Conservation (phyloP, 1,140 invertebrate species). For the Adoxophyes honmai region DNA sequence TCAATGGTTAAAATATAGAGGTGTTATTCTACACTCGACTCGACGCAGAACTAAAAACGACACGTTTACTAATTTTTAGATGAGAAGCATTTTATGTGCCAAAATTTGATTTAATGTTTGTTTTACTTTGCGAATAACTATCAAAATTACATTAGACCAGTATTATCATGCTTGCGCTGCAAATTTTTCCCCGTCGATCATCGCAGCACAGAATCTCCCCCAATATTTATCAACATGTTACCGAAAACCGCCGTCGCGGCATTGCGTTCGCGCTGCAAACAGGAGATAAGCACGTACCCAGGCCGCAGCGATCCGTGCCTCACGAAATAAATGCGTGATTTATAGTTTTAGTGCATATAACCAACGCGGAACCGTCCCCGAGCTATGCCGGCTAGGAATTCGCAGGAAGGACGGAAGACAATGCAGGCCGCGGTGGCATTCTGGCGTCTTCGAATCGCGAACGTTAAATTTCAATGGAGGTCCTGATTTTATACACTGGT, state of each 20-base stretch:
- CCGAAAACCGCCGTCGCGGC: constrained; percentile 42
- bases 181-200: neutral
- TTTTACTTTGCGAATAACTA: too few species aligned
- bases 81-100: too few species aligned
- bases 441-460: too few species aligned
- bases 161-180: too few species aligned
- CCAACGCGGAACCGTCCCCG: neutral
- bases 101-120: too few species aligned
- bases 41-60: too few species aligned
- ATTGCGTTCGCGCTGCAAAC: constrained; percentile 55
- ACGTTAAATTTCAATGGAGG: too few species aligned
- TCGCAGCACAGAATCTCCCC: constrained; percentile 20
- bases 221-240: constrained; percentile 67
- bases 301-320: constrained; percentile 55
- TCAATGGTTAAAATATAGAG: too few species aligned
- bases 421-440: neutral
- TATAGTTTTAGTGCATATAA: constrained; percentile 54
- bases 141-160: too few species aligned
- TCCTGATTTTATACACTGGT: too few species aligned
- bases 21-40: too few species aligned
- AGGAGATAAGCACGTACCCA: constrained; percentile 66
- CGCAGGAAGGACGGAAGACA: neutral
- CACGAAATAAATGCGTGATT: constrained; percentile 70
- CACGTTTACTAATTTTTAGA: too few species aligned
- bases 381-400: constrained; percentile 4